Percentiles rank a stretch among this genome's conserved stretches.
Evolutionary conservation across 2,888 invertebrate species (phyloP).

Genomic region (Nomada lathburiana): DNA sequence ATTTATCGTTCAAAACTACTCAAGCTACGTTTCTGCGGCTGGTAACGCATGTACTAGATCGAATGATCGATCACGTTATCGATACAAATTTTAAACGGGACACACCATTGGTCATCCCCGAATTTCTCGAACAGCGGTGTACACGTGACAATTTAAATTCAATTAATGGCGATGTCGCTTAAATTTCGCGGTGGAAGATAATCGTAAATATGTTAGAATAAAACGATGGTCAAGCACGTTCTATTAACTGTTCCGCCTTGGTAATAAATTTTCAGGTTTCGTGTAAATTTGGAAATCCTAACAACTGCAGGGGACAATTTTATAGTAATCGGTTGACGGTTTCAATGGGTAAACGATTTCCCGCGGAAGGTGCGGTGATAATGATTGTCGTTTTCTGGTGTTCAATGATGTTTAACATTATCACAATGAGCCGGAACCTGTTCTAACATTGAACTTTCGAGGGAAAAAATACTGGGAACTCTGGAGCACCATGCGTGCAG

Average conservation of each 20-base stretch:
- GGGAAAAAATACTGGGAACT: constrained; percentile 6
- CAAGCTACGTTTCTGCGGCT: not conserved
- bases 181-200: not conserved
- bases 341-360: constrained; percentile 15
- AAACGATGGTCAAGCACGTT: not conserved
- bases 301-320: not conserved
- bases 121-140: constrained; percentile 28
- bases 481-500: not conserved
- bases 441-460: constrained; percentile 40
- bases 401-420: constrained; percentile 42
- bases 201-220: not conserved
- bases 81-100: not conserved
- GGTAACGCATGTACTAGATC: constrained; percentile 21
- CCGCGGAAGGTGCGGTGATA: constrained; percentile 55
- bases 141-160: constrained; percentile 7
- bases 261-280: no score
- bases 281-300: not conserved
- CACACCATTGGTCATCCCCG: constrained; percentile 17
- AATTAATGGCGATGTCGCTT: no score
- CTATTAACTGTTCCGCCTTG: not conserved
- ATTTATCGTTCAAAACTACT: constrained; percentile 5
- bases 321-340: not conserved
- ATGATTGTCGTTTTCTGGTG: constrained; percentile 50
- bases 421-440: constrained; percentile 47
- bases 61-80: constrained; percentile 22